These are phyloP conservation scores for Ochotona princeps DNA, from an alignment of 2,113 vertebrate genomes.

Conservation along the genomic window DNA sequence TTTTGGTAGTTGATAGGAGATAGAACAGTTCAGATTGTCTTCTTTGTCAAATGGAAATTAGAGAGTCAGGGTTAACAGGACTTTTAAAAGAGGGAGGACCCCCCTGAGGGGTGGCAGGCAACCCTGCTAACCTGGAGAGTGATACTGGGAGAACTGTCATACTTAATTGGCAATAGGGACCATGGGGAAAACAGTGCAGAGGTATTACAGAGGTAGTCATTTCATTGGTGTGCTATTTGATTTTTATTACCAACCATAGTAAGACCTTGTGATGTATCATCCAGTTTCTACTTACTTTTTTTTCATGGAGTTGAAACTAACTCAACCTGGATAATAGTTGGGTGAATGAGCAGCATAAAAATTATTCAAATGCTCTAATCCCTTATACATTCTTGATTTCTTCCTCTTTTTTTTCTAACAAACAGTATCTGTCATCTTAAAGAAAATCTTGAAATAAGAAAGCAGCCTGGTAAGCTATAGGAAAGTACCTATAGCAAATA, in stretches of 20 bases:
- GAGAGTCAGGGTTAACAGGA: not conserved
- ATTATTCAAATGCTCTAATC: not conserved
- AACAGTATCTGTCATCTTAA: not conserved
- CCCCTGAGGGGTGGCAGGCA: rapidly evolving
- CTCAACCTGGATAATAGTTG: not conserved
- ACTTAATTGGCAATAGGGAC: not conserved
- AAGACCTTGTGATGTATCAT: not conserved
- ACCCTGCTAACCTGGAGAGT: rapidly evolving
- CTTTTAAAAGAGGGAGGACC: not conserved
- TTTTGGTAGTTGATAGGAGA: not conserved
- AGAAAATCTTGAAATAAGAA: not conserved
- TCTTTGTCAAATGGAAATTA: not conserved
- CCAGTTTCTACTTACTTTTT: not conserved
- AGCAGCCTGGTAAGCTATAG: not conserved
- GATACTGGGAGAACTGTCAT: rapidly evolving
- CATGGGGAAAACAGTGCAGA: not conserved
- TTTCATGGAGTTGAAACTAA: not conserved
- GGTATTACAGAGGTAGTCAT: not conserved
- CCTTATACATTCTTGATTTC: not conserved
- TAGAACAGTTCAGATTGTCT: not conserved
- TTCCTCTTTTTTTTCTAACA: not conserved
- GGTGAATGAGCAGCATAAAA: no score
- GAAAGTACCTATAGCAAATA: not conserved
- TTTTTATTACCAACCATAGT: not conserved
- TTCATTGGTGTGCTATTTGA: not conserved